phyloP scores from a whole-genome alignment of 2,888 invertebrate species.

The Epinotia bilunana region DNA sequence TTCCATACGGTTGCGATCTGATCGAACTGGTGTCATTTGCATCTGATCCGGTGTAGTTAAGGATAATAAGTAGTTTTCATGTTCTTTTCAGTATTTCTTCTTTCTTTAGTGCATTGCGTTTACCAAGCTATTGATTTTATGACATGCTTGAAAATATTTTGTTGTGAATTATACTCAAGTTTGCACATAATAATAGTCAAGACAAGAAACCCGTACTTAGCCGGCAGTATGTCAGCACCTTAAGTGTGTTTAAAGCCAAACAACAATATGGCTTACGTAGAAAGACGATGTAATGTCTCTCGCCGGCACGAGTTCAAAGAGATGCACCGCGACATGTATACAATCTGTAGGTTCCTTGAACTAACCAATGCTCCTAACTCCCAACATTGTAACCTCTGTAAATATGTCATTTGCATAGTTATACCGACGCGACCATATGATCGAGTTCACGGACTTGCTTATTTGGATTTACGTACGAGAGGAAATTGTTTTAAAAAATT shows the following conservation, averaged over 20 bases:
- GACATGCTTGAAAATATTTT: neutral
- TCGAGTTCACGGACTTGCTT: neutral
- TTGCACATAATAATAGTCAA: slow-evolving; percentile 1
- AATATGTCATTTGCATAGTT: slow-evolving; percentile 21
- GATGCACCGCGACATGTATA: slow-evolving; percentile 12
- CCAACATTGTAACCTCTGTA: slow-evolving; percentile 20
- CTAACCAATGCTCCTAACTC: neutral
- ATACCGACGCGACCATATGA: neutral
- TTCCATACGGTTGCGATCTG: too few species aligned
- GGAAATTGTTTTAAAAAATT: neutral
- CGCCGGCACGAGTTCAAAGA: slow-evolving; percentile 22
- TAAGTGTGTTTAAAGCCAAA: slow-evolving; percentile 10
- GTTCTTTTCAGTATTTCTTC: neutral
- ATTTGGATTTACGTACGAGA: neutral
- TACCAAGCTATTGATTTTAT: neutral
- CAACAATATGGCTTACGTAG: slow-evolving; percentile 22
- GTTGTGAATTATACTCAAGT: neutral
- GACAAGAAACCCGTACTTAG: slow-evolving; percentile 26
- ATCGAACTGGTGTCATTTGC: too few species aligned
- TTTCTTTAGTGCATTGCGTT: neutral
- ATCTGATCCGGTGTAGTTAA: too few species aligned
- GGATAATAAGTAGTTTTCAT: neutral
- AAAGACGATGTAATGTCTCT: slow-evolving; percentile 23
- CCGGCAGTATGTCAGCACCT: slow-evolving; percentile 20
- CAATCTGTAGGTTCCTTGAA: slow-evolving; percentile 21